A percentile compares a stretch with the other conserved stretches of the same genome.
Evolutionary conservation across 2,888 invertebrate genomes (phyloP).

Genomic region (Neoitamus cyanurus): DNA sequence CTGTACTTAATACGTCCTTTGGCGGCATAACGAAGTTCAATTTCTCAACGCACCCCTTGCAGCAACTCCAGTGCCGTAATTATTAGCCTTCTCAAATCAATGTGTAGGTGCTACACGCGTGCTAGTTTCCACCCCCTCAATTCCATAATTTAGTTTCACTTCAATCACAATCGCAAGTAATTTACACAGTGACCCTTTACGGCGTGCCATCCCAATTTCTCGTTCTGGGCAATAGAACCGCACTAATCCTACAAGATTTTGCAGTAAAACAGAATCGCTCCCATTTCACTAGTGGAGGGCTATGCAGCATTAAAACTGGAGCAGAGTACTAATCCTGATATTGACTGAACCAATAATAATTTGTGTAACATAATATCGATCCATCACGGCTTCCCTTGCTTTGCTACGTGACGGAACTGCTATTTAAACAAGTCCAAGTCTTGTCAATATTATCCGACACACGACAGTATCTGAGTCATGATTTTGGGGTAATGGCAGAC

Average conservation of each 20-base stretch:
- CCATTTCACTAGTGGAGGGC: not conserved
- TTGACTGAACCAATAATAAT: conserved; percentile 5
- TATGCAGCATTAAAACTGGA: conserved; percentile 5
- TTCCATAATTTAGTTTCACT: not conserved
- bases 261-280: not conserved
- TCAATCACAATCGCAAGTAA: not conserved
- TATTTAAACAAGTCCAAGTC: conserved; percentile 1
- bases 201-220: not conserved
- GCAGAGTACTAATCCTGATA: not conserved
- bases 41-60: not conserved
- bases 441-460: not conserved
- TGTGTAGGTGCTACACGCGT: not conserved
- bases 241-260: not conserved
- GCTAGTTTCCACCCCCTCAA: not conserved
- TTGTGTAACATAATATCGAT: conserved; percentile 5
- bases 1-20: not conserved
- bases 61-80: not conserved
- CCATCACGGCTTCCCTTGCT: not conserved
- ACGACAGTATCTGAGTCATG: not conserved
- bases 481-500: not conserved
- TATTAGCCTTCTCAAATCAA: not conserved
- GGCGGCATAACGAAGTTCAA: not conserved
- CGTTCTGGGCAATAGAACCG: not conserved
- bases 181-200: not conserved
- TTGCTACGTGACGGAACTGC: not conserved